Base-by-base conservation (phyloP, 2,113 vertebrate species). In the Noctilio leporinus region DNA sequence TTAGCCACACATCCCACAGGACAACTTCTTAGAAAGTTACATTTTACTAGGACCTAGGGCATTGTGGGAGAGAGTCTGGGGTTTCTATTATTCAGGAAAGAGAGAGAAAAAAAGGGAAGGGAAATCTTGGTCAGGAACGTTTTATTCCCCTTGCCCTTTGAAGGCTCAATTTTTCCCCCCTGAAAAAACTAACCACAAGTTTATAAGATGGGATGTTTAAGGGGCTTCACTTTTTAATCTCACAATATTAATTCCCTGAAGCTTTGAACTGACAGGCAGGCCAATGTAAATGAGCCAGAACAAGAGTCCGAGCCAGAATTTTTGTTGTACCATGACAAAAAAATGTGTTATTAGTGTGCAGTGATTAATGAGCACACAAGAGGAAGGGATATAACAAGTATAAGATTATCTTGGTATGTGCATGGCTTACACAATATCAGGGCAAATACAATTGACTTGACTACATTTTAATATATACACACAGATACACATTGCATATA, bases 251-350 rank as follows among this genome's bases (percentile, higher is more conserved):
- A 96, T 98, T 97, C 96, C 96, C 88, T 73, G 0, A 19, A 85
- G 95, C 97, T 98, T 92, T 98, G 97, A 98, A 97, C 96, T 98
- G 97, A 98, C 98, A 98, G 96, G 97, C 97, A 97, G 97, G 94
- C 96, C 96, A 96, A 80, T 97, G 97, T 98, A 98, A 98, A 98
- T 97, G 98, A 98, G 81, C 93, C 97, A 97, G 94, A 98, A 97
- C 94, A 93, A 95, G 92, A 98, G 94, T 95, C 97, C 96, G 96
- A 96, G 96, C 97, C 96, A 97, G 98, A 96, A 98, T 96, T 98
- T 98, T 97, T 98, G 97, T 98, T 96, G 97, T 97, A 96, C 93
- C 93, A 96, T 30, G 16, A 97, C 97, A 97, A 96, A 96, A 96
- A 97, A 97, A 89, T 89, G 97, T 38, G 55, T 98, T 98, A 98